Base-by-base conservation (phyloP, 1,140 invertebrate species). In the Cataglyphis hispanica region DNA sequence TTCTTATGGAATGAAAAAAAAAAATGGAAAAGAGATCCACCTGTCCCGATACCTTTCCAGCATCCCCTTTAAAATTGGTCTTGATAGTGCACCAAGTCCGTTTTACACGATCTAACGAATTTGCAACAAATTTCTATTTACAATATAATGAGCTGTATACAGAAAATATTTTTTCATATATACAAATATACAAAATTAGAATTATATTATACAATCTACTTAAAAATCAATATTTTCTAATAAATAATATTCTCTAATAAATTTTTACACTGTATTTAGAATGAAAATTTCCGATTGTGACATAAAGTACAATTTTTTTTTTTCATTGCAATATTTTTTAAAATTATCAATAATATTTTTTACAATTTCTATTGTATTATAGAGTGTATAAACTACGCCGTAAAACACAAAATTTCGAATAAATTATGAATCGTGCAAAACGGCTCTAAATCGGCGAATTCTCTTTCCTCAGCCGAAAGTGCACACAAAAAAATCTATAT, bases 1-100 rank as follows among this genome's bases (percentile, higher is more conserved):
- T 87, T 89, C 56, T 83, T 77, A 72, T 83, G 40, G 69, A 81
- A 37, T 40, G 60, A 58, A 75, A 43, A 43, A 34, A 34, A 37
- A 60, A 67, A 83, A 25, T 56, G 67, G 77, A 56, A 66, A 11
- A 25, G 67, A 77, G 69, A 60, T 40, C 7, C 60, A 61, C n/a
- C 46, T 72, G n/a, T 67, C 25, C 46, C 34, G n/a, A n/a, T 37
- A 22, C 40, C 60, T 53, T 53, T 46, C 34, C 77, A 34, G 19
- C 63, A 25, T 22, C 53, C 31, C 69, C 43, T 53, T 74, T 72
- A 74, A 60, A 77, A 77, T 50, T 22, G 3, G 7, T 58, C 10
- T 10, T 4, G 5, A 58, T 8, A n/a, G 10, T 22, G 53, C n/a
- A 58, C 3, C 77, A 25, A 86, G 34, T 46, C 16, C 22, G 34